phyloP scores from a whole-genome alignment of 2,888 invertebrate species.

The Eupithecia subumbrata region DNA sequence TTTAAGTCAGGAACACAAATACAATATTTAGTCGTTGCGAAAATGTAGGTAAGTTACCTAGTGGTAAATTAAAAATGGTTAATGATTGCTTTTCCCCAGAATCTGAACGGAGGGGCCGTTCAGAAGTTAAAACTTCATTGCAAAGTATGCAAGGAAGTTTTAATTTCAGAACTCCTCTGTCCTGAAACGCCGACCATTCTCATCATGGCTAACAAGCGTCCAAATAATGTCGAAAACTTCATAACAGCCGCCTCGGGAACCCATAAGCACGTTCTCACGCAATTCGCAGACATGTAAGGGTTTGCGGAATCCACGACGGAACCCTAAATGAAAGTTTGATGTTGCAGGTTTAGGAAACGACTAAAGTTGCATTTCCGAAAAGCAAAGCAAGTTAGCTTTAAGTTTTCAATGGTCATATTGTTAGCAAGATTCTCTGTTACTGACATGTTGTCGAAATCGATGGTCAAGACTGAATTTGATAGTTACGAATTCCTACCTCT shows the following conservation, averaged over 20 bases:
- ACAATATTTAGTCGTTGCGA: no score
- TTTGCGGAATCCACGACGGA: conserved; percentile 6
- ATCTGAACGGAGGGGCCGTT: no score
- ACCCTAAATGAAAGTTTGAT: conserved; percentile 29
- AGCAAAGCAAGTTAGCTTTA: neutral
- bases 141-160: no score
- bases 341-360: conserved; percentile 25
- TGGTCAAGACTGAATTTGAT: neutral
- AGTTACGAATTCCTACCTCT: no score
- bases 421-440: neutral
- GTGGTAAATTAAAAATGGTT: no score
- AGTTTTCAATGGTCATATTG: conserved; percentile 9
- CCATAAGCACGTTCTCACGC: conserved; percentile 21
- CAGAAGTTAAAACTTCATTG: no score
- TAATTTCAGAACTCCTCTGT: neutral
- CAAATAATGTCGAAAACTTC: conserved; percentile 20
- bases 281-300: conserved; percentile 16
- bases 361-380: conserved; percentile 2
- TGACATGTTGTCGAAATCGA: neutral
- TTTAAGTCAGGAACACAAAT: no score
- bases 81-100: no score
- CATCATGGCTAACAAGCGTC: conserved; percentile 16
- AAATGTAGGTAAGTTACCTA: no score
- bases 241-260: conserved; percentile 21
- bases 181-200: conserved; percentile 1